Percentiles rank a stretch among this genome's conserved stretches.
These are phyloP conservation scores for Pseudachorutes palmiensis DNA, from an alignment of 1,140 invertebrate species.

Conservation along the genomic window DNA sequence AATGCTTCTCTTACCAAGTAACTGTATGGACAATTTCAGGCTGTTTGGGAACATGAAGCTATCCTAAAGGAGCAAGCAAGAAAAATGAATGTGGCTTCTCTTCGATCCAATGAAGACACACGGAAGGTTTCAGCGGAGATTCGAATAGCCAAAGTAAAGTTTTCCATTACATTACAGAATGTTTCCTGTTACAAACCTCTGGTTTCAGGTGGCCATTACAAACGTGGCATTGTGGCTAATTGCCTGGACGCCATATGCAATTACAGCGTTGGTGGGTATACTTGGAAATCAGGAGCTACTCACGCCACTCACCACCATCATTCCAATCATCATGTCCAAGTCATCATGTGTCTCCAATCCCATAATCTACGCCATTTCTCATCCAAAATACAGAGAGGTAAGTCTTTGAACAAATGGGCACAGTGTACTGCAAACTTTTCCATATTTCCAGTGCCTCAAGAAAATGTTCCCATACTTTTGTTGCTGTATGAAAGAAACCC, in stretches of 20 bases:
- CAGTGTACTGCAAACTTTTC: background rate
- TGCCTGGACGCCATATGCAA: constrained; percentile 42
- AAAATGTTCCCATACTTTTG: background rate
- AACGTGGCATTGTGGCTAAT: constrained; percentile 44
- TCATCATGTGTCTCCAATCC: constrained; percentile 40
- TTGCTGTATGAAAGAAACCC: background rate
- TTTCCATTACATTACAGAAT: no score
- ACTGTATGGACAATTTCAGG: constrained; percentile 20
- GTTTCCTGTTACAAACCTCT: no score
- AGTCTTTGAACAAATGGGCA: background rate
- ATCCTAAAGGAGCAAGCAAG: constrained; percentile 43
- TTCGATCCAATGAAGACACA: constrained; percentile 38
- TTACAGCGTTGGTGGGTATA: constrained; percentile 43
- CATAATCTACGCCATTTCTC: constrained; percentile 40
- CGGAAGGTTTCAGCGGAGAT: constrained; percentile 39
- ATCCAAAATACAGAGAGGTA: constrained; percentile 26
- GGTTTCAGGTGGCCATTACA: constrained; percentile 40
- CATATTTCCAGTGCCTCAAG: background rate
- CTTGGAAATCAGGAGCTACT: constrained; percentile 40
- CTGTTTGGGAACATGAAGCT: constrained; percentile 45
- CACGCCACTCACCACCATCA: constrained; percentile 40
- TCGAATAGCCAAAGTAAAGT: constrained; percentile 38
- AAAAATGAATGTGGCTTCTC: constrained; percentile 42
- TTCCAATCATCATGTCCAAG: constrained; percentile 40
- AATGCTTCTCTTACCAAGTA: background rate